Evolutionary conservation across 1,140 invertebrate species (phyloP).

Genomic region (Wiebesia pumilae): DNA sequence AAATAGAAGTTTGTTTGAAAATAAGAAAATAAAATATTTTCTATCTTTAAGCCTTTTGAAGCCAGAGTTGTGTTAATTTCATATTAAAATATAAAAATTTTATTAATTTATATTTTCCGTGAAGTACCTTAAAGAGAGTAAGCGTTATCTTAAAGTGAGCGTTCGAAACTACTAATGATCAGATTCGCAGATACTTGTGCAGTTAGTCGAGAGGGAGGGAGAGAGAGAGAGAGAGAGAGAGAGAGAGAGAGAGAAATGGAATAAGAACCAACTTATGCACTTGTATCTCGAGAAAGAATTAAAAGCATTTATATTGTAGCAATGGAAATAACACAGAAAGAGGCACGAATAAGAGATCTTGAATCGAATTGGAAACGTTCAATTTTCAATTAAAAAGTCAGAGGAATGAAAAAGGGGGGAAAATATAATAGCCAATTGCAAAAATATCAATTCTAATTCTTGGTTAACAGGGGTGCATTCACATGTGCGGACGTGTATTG

Average conservation of each 20-base stretch:
- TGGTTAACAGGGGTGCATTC: background rate
- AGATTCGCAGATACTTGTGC: background rate
- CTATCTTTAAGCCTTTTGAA: background rate
- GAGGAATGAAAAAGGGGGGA: background rate
- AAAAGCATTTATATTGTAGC: background rate
- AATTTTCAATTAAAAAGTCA: constrained; percentile 32
- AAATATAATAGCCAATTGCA: background rate
- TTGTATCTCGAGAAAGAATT: constrained; percentile 5
- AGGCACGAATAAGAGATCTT: background rate
- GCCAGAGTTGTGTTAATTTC: background rate
- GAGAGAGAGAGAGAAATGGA: too few species aligned
- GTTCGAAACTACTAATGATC: background rate
- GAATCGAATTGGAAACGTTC: background rate
- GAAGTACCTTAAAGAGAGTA: background rate
- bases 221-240: too few species aligned
- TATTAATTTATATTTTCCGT: background rate
- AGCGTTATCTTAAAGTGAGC: background rate
- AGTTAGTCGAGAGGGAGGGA: background rate
- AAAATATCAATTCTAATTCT: constrained; percentile 22
- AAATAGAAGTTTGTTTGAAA: background rate
- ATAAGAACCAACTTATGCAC: background rate
- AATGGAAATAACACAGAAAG: background rate
- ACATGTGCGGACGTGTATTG: background rate
- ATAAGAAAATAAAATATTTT: background rate
- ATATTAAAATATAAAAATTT: background rate